phyloP scores from a whole-genome alignment of 2,888 invertebrate species.

The Orchesella flavescens region DNA sequence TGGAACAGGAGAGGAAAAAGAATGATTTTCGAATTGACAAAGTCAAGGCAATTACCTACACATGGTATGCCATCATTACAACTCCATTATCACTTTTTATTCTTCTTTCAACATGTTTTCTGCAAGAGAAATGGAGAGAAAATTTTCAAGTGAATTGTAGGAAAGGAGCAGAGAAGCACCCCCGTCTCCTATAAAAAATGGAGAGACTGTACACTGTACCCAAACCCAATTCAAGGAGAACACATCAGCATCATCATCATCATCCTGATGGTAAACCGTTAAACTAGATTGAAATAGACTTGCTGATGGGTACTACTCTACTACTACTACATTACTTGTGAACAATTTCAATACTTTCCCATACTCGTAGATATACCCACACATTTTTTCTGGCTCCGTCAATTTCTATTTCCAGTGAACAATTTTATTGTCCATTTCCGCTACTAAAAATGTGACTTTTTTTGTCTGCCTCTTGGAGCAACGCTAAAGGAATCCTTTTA shows the following conservation, averaged over 20 bases:
- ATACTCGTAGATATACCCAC: neutral
- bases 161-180: neutral
- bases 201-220: no score
- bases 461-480: neutral
- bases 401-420: constrained; percentile 46
- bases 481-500: constrained; percentile 16
- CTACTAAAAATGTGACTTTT: constrained; percentile 3
- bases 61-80: constrained; percentile 37
- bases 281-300: constrained; percentile 18
- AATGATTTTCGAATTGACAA: constrained; percentile 23
- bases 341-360: constrained; percentile 27
- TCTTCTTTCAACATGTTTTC: constrained; percentile 7
- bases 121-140: neutral
- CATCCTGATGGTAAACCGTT: neutral
- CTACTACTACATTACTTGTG: neutral
- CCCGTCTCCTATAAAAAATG: no score
- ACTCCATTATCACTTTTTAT: constrained; percentile 24
- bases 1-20: neutral
- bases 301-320: neutral
- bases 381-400: neutral
- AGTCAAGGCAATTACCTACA: constrained; percentile 39
- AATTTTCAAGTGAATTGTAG: constrained; percentile 7
- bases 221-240: no score
- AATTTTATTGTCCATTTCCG: constrained; percentile 60
- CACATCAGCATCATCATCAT: no score